phyloP scores from a whole-genome alignment of 2,797 vertebrate genomes.

The Myotis daubentonii region DNA sequence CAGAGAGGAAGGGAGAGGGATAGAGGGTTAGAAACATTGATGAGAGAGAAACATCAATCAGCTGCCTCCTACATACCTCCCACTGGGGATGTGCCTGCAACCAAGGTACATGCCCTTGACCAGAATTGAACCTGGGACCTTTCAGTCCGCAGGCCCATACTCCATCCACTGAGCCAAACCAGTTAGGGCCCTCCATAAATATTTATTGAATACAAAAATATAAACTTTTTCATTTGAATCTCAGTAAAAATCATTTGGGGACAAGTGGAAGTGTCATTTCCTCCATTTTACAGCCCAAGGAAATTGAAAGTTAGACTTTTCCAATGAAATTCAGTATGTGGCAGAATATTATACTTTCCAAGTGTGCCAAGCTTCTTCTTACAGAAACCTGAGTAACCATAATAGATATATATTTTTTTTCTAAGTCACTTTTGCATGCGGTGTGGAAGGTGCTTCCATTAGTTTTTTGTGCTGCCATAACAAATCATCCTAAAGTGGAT shows the following conservation, averaged over 20 bases:
- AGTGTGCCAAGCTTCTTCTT: neutral
- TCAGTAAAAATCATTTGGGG: neutral
- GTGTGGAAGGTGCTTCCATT: neutral
- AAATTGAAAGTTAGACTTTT: slow-evolving; percentile 38
- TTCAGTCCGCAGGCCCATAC: too few relatives aligned
- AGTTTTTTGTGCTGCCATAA: neutral
- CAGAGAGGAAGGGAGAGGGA: too few relatives aligned
- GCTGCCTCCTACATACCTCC: too few relatives aligned
- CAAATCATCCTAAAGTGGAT: neutral
- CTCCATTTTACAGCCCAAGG: neutral
- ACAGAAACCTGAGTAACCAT: neutral
- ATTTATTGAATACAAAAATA: slow-evolving; percentile 37
- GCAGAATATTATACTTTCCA: neutral
- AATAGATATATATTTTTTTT: neutral
- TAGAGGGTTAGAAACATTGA: too few relatives aligned
- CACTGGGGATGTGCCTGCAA: too few relatives aligned
- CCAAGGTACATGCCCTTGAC: too few relatives aligned
- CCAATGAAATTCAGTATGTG: neutral
- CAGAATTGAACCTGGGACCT: too few relatives aligned
- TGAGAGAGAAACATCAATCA: too few relatives aligned
- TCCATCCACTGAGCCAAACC: too few relatives aligned
- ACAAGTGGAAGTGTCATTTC: neutral
- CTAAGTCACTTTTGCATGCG: slow-evolving; percentile 12
- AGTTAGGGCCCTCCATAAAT: neutral
- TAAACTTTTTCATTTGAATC: slow-evolving; percentile 7